Conservation (phyloP, 92 coral and sea anemone species). For the Parazoanthus darwini region DNA sequence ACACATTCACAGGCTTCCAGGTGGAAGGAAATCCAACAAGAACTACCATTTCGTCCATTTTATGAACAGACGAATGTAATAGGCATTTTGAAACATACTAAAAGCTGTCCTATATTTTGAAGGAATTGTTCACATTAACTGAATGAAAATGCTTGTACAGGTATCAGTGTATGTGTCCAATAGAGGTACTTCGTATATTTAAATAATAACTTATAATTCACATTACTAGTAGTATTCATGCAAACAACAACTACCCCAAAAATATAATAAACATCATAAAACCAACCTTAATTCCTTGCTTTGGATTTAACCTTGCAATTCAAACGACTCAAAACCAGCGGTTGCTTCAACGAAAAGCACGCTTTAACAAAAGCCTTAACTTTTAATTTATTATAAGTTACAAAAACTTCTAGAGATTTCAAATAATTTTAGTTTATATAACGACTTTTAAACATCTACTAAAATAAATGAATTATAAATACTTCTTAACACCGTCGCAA, state of each 20-base stretch:
- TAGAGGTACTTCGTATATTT: too few species aligned
- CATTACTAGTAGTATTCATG: not conserved
- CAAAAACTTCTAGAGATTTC: not conserved
- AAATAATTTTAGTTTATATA: constrained; percentile 2
- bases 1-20: too few species aligned
- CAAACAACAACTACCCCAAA: not conserved
- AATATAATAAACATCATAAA: not conserved
- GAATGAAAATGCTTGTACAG: not conserved
- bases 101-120: not conserved
- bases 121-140: not conserved
- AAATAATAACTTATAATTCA: too few species aligned
- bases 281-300: not conserved
- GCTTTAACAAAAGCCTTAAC: not conserved
- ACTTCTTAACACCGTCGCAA: not conserved
- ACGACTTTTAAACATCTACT: not conserved
- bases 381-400: not conserved
- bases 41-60: not conserved
- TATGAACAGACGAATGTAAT: too few species aligned
- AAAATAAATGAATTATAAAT: not conserved
- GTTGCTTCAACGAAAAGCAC: not conserved
- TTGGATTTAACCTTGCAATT: not conserved
- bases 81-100: not conserved
- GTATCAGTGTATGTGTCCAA: not conserved
- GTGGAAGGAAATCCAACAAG: not conserved
- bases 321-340: not conserved